A percentile compares a stretch with the other conserved stretches of the same genome.
phyloP scores from a whole-genome alignment of 2,888 invertebrate genomes.

The Drosophila bunnanda region DNA sequence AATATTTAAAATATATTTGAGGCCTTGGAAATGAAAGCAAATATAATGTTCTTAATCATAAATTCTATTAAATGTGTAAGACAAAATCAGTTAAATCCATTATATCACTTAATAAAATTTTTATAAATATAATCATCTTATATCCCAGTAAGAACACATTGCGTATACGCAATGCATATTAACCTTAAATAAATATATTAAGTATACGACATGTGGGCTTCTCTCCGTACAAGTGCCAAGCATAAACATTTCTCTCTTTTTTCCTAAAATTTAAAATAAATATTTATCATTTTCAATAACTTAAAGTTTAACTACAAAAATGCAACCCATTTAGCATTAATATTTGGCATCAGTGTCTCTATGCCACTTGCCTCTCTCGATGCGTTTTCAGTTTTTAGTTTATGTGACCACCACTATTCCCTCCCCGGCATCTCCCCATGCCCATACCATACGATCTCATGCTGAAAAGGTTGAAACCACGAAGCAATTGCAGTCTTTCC shows the following conservation, averaged over 20 bases:
- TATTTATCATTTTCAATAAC: not conserved
- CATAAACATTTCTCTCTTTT: not conserved
- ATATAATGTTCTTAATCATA: too few species aligned
- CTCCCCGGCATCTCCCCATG: constrained; percentile 2
- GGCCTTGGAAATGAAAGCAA: too few species aligned
- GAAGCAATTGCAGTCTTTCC: constrained; percentile 68
- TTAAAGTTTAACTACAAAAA: not conserved
- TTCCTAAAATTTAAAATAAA: not conserved
- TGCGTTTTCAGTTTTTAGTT: constrained; percentile 60
- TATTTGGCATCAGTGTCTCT: constrained; percentile 18
- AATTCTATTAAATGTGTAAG: too few species aligned
- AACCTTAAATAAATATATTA: not conserved
- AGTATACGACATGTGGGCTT: not conserved
- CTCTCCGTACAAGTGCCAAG: too few species aligned
- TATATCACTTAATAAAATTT: too few species aligned
- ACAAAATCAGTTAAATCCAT: too few species aligned
- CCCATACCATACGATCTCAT: constrained; percentile 10
- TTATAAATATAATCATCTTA: too few species aligned
- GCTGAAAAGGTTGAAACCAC: constrained; percentile 68
- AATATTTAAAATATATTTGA: too few species aligned
- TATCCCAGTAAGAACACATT: not conserved
- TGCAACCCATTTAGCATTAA: not conserved
- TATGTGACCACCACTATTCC: constrained; percentile 40
- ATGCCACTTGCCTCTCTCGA: constrained; percentile 27
- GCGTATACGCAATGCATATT: not conserved